Evolutionary conservation across 2,113 vertebrate species (phyloP).

Genomic region (Caracal caracal): DNA sequence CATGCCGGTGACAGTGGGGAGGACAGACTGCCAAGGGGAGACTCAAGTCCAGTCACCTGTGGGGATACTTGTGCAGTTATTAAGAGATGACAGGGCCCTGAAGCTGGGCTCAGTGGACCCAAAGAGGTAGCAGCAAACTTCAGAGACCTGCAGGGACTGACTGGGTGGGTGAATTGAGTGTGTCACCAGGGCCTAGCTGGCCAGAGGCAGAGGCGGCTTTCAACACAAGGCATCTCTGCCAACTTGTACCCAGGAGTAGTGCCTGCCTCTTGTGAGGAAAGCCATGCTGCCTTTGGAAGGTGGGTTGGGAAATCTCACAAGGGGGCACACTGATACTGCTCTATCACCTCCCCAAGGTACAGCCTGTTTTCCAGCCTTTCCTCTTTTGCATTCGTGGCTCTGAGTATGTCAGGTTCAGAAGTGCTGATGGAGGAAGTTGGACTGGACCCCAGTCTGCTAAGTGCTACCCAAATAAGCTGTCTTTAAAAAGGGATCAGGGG

Average conservation of each 20-base stretch:
- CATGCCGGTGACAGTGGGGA: background rate
- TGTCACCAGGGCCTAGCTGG: background rate
- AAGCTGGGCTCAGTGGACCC: too few relatives aligned
- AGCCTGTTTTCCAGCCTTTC: background rate
- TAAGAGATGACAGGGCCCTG: background rate
- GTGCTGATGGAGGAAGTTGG: background rate
- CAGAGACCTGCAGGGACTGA: background rate
- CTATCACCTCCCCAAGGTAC: background rate
- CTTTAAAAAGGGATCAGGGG: background rate
- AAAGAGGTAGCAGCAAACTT: rapidly evolving
- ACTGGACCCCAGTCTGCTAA: background rate
- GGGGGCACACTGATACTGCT: background rate
- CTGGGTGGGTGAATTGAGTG: rapidly evolving
- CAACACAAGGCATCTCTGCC: rapidly evolving
- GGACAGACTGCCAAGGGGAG: background rate
- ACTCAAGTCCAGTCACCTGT: background rate
- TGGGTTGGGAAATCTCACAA: background rate
- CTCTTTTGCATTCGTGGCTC: background rate
- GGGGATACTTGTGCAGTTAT: background rate
- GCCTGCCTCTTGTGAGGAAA: rapidly evolving
- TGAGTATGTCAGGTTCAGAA: background rate
- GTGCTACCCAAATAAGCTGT: background rate
- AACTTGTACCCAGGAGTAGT: rapidly evolving
- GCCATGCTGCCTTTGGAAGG: background rate
- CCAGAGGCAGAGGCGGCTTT: background rate